These are phyloP conservation scores for Dicentrarchus labrax DNA, from an alignment of 2,113 vertebrate genomes.

Conservation along the genomic window DNA sequence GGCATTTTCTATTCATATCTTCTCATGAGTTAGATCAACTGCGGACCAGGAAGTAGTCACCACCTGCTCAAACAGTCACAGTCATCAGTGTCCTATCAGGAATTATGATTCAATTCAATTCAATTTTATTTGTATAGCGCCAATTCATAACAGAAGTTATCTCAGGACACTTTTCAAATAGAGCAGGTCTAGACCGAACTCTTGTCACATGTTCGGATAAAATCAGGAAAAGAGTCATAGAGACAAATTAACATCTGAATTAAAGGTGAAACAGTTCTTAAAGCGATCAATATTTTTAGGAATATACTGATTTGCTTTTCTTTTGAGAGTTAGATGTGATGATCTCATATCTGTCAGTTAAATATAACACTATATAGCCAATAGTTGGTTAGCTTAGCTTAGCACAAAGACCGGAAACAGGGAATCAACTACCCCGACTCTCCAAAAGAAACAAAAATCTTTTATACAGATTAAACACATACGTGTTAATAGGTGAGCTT, in stretches of 20 bases:
- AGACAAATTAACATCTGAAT: background rate
- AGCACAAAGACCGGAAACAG: background rate
- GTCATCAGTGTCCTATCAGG: constrained; percentile 1
- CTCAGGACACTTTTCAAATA: too few relatives aligned
- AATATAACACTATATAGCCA: background rate
- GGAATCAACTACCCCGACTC: background rate
- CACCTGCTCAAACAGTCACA: background rate
- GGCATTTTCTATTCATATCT: constrained; percentile 49
- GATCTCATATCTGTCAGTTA: background rate
- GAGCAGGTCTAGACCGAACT: too few relatives aligned
- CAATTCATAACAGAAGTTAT: too few relatives aligned
- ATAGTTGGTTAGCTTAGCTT: background rate
- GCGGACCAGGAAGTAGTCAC: constrained; percentile 6
- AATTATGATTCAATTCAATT: too few relatives aligned
- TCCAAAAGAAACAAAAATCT: background rate
- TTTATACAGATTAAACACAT: background rate
- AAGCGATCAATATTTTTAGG: background rate
- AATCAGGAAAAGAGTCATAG: constrained; percentile 3
- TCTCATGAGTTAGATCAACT: constrained; percentile 15
- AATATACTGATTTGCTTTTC: background rate
- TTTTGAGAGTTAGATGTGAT: background rate
- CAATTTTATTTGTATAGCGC: too few relatives aligned
- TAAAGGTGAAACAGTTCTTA: background rate
- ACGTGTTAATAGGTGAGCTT: background rate
- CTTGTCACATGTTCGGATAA: background rate